Evolutionary conservation across 1,140 invertebrate genomes (phyloP).

Genomic region (Eufriesea mexicana): DNA sequence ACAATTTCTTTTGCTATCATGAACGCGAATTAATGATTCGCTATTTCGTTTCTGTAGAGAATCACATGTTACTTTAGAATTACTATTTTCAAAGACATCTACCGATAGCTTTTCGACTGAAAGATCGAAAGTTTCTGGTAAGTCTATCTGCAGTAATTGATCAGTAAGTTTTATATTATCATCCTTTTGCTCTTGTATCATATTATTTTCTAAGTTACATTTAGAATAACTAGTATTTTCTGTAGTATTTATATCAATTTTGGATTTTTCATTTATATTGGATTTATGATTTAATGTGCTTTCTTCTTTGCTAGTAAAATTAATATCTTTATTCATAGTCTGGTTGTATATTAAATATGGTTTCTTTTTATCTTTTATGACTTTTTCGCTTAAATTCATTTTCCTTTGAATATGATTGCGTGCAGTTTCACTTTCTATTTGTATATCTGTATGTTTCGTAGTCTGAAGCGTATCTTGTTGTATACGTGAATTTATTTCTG

Average conservation of each 20-base stretch:
- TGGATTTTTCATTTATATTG: not conserved
- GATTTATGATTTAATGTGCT: not conserved
- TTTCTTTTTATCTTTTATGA: constrained; percentile 2
- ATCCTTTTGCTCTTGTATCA: not conserved
- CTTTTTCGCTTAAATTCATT: not conserved
- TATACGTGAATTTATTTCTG: not conserved
- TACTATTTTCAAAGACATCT: constrained; percentile 35
- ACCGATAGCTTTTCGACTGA: not conserved
- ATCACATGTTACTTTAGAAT: constrained; percentile 19
- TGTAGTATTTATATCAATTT: not conserved
- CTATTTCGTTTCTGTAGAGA: not conserved
- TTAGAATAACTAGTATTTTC: constrained; percentile 9
- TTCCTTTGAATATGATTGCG: not conserved
- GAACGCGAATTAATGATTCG: constrained; percentile 10
- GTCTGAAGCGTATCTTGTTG: constrained; percentile 7
- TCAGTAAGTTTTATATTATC: constrained; percentile 17
- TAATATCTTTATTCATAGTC: not conserved
- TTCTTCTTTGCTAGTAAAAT: not conserved
- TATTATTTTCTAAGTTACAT: not conserved
- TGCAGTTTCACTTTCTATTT: not conserved
- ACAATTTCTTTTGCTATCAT: not conserved
- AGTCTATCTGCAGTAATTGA: constrained; percentile 31
- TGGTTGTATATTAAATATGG: not conserved
- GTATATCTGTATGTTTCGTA: not conserved
- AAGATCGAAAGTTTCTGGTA: not conserved